phyloP scores from a whole-genome alignment of 2,888 invertebrate species.

The Orchestes rusci region DNA sequence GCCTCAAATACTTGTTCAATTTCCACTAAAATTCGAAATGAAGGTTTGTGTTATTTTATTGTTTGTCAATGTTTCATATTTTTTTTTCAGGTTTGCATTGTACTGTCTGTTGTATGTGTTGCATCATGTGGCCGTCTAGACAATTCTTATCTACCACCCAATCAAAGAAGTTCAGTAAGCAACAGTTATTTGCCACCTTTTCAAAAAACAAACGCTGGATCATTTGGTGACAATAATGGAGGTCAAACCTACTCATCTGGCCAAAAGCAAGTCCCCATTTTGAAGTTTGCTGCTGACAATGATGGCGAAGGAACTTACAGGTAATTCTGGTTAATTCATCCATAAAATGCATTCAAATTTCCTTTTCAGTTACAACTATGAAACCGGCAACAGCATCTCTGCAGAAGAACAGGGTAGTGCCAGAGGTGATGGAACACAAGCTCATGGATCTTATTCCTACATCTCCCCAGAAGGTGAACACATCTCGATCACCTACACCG shows the following conservation, averaged over 20 bases:
- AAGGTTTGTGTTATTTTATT: too few relatives aligned
- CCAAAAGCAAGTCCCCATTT: constrained; percentile 27
- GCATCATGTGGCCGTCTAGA: constrained; percentile 30
- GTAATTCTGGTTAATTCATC: constrained; percentile 7
- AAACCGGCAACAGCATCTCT: constrained; percentile 51
- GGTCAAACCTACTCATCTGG: constrained; percentile 14
- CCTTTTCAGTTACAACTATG: constrained; percentile 40
- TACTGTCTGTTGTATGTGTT: constrained; percentile 28
- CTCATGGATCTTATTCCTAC: constrained; percentile 32
- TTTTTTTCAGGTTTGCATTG: constrained; percentile 29
- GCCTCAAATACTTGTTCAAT: too few relatives aligned
- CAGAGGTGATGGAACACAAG: constrained; percentile 33
- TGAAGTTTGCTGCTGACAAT: constrained; percentile 33
- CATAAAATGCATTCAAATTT: constrained; percentile 2
- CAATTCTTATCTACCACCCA: constrained; percentile 29
- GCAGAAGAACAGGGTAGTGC: constrained; percentile 38
- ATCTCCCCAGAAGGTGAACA: constrained; percentile 35
- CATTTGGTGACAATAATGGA: neutral
- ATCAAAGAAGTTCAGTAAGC: constrained; percentile 12
- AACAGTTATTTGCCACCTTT: too few relatives aligned
- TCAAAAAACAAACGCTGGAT: neutral
- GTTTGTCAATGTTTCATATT: too few relatives aligned
- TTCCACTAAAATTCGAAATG: too few relatives aligned
- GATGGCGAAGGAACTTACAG: constrained; percentile 35
- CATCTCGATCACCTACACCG: constrained; percentile 41